Conservation (phyloP, 2,113 vertebrate species). For the Hemicordylus capensis region DNA sequence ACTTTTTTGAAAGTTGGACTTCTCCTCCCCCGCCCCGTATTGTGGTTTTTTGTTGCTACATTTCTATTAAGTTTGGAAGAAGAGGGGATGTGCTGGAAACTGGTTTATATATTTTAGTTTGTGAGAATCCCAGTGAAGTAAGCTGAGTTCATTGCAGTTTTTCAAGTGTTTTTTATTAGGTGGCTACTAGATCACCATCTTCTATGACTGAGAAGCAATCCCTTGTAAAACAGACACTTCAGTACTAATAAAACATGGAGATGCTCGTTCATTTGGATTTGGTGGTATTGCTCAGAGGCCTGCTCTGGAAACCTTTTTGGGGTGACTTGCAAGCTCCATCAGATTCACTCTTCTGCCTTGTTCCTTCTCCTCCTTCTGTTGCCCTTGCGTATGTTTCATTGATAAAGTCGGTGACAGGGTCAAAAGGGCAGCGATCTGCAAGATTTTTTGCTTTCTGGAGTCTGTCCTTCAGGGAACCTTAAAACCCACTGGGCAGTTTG, state of each 20-base stretch:
- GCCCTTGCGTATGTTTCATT: not conserved
- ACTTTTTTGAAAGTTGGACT: constrained; percentile 20
- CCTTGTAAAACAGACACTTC: constrained; percentile 69
- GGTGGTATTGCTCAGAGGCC: constrained; percentile 4
- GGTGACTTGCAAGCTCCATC: not conserved
- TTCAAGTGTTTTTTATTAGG: constrained; percentile 23
- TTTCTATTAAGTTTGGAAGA: constrained; percentile 19
- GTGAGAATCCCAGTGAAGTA: constrained; percentile 31
- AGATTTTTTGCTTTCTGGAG: not conserved
- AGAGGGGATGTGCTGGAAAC: constrained; percentile 33
- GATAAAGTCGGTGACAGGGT: not conserved
- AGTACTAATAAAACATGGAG: constrained; percentile 37
- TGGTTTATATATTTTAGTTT: constrained; percentile 47
- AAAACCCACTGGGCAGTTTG: too few relatives aligned
- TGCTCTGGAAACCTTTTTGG: not conserved
- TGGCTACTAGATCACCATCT: constrained; percentile 33
- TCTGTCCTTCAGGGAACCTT: not conserved
- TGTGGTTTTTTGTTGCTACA: constrained; percentile 46
- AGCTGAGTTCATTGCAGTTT: constrained; percentile 33
- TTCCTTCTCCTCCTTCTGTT: not conserved
- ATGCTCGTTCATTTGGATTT: constrained; percentile 30
- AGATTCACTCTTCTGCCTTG: too few relatives aligned
- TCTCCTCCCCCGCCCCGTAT: not conserved
- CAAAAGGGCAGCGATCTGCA: not conserved
- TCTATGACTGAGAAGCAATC: constrained; percentile 51